phyloP scores from a whole-genome alignment of 2,113 vertebrate genomes.

The Paralichthys olivaceus region DNA sequence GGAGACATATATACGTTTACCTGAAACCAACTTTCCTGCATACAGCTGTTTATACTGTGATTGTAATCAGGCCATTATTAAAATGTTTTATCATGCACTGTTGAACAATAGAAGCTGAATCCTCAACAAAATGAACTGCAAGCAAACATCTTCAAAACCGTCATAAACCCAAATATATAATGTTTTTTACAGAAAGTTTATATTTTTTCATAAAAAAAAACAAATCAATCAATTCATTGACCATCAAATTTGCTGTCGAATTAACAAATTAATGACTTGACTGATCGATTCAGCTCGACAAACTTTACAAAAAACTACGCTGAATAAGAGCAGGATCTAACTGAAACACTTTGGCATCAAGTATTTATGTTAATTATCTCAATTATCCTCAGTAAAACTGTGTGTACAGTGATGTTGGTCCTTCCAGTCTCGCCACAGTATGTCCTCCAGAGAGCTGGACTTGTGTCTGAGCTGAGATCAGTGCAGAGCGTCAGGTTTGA shows the following conservation, averaged over 20 bases:
- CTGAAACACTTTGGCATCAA: background rate
- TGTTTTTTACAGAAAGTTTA: too few species aligned
- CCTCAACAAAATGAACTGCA: too few species aligned
- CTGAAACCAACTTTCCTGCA: too few species aligned
- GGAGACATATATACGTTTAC: too few species aligned
- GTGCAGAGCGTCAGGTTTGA: background rate
- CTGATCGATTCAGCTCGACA: background rate
- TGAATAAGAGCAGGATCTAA: background rate
- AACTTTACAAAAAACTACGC: background rate
- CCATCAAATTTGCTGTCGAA: background rate
- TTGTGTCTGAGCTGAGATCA: background rate
- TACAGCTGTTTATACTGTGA: too few species aligned
- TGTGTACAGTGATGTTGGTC: background rate
- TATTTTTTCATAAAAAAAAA: too few species aligned
- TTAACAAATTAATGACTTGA: background rate
- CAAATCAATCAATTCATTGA: too few species aligned
- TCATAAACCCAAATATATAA: too few species aligned
- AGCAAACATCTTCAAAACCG: too few species aligned
- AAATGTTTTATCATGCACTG: too few species aligned
- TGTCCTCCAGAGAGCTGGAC: background rate
- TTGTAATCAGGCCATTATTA: too few species aligned
- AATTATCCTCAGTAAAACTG: background rate
- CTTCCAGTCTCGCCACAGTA: background rate
- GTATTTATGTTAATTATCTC: background rate
- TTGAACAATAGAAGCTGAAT: too few species aligned